phyloP scores from a whole-genome alignment of 2,113 vertebrate genomes.

The Lepus americanus region DNA sequence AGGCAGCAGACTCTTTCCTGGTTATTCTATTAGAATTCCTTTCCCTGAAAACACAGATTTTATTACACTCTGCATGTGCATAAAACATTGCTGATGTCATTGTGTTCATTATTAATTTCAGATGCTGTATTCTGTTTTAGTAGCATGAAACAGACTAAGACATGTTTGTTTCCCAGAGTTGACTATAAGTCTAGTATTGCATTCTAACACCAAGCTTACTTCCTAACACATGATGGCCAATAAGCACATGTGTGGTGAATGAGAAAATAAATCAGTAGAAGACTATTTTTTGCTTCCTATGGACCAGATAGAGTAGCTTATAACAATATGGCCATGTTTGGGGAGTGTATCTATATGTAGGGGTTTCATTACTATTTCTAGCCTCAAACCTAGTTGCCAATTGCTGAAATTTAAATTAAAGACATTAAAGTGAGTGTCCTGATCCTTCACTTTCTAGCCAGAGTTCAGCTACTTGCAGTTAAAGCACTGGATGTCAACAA shows the following conservation, averaged over 20 bases:
- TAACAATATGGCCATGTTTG: background rate
- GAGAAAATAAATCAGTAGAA: background rate
- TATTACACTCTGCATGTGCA: background rate
- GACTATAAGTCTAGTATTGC: background rate
- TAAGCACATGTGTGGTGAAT: background rate
- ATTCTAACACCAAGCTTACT: background rate
- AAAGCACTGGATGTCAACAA: background rate
- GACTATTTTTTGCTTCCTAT: background rate
- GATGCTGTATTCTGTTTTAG: background rate
- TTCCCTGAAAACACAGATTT: background rate
- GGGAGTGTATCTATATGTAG: background rate
- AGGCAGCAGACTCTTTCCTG: background rate
- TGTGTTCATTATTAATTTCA: background rate
- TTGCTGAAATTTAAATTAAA: background rate
- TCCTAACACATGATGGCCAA: background rate
- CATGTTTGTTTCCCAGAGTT: background rate
- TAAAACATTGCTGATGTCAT: background rate
- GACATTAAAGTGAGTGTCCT: background rate
- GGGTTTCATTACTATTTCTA: background rate
- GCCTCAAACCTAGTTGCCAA: background rate
- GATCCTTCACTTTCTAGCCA: background rate
- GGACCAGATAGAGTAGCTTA: background rate
- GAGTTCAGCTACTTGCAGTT: background rate
- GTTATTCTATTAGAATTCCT: slow-evolving; percentile 32
- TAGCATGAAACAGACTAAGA: background rate